Conservation (phyloP, 2,113 vertebrate genomes). For the Proterorhinus semilunaris region DNA sequence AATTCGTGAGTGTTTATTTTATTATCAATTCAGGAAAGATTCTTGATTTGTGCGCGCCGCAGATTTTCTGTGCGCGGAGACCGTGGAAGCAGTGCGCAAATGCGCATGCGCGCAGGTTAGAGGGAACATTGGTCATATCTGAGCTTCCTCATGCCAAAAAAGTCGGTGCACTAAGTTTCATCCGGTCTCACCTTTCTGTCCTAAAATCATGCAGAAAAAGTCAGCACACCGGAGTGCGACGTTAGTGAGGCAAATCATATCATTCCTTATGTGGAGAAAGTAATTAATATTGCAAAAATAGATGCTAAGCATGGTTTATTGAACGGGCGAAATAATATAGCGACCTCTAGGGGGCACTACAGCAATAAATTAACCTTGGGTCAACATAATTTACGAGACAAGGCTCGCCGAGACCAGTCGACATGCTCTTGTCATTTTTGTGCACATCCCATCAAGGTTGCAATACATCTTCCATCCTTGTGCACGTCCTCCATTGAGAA, state of each 20-base stretch:
- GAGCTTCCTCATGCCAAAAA: neutral
- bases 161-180: neutral
- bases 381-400: slow-evolving; percentile 56
- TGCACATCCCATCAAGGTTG: slow-evolving; percentile 21
- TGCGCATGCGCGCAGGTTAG: too few relatives aligned
- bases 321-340: slow-evolving; percentile 34
- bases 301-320: slow-evolving; percentile 34
- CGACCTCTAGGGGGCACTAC: slow-evolving; percentile 59
- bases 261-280: slow-evolving; percentile 26
- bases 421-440: slow-evolving; percentile 37
- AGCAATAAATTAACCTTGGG: slow-evolving; percentile 67
- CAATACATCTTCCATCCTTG: slow-evolving; percentile 32
- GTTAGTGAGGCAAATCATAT: slow-evolving; percentile 12
- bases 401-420: slow-evolving; percentile 15
- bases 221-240: neutral
- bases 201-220: neutral
- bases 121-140: neutral
- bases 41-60: too few relatives aligned
- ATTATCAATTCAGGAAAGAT: too few relatives aligned
- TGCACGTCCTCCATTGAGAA: slow-evolving; percentile 2
- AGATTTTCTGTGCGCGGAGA: too few relatives aligned
- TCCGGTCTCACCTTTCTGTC: neutral
- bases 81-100: too few relatives aligned
- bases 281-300: slow-evolving; percentile 39
- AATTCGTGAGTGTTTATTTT: too few relatives aligned